Percentiles rank a stretch among this genome's conserved stretches.
phyloP scores from a whole-genome alignment of 2,888 invertebrate species.

The Rotaria macrura region DNA sequence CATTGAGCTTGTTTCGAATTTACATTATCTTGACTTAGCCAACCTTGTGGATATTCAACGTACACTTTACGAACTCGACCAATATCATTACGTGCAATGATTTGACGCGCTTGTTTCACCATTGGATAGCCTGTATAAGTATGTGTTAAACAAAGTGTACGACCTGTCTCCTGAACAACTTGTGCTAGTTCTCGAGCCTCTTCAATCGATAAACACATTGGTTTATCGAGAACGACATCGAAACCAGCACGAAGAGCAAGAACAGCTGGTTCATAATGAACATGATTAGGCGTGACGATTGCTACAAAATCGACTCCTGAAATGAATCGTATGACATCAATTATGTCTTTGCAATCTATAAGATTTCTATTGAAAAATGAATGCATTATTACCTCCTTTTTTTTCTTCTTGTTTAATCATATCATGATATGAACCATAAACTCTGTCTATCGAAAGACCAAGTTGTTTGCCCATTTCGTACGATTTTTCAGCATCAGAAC shows the following conservation, averaged over 20 bases:
- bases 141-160: constrained; percentile 5
- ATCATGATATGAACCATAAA: neutral
- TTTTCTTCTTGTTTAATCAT: neutral
- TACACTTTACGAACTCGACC: neutral
- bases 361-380: too few relatives aligned
- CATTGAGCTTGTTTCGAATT: neutral
- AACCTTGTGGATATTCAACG: constrained; percentile 14
- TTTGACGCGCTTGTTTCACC: neutral
- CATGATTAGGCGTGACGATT: neutral
- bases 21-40: neutral
- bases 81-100: neutral
- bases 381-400: neutral
- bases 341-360: neutral
- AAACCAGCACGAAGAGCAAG: neutral
- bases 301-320: neutral
- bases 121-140: neutral
- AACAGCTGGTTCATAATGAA: constrained; percentile 16
- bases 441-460: neutral
- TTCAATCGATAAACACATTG: neutral
- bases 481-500: neutral
- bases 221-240: constrained; percentile 17
- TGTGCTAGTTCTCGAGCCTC: neutral
- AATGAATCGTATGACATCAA: neutral
- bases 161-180: neutral
- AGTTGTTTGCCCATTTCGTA: neutral